Base-by-base conservation (phyloP, 2,113 vertebrate species). In the Prolemur simus region DNA sequence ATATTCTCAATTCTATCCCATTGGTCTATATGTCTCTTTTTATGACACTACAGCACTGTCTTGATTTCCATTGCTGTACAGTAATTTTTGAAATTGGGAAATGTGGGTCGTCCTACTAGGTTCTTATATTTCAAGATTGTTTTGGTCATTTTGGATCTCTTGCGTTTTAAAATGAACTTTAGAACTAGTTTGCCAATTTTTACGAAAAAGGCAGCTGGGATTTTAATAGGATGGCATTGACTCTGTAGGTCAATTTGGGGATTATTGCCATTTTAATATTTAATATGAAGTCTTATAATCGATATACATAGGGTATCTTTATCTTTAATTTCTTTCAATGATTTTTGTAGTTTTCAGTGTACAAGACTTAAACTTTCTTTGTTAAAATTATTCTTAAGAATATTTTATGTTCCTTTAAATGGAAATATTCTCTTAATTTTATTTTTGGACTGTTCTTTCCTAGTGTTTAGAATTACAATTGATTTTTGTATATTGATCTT, bases 391-490 rank as follows among this genome's bases (percentile, higher is more conserved):
- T 76, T 90, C 34, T 32, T 68, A 27, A 91, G 58, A 74, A 21
- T 83, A 91, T 81, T 84, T 96, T 6, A 68, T 74, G 8, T 13
- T 71, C 34, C 78, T 73, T 81, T 94, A 91, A 92, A 63, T 83
- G 37, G 32, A 39, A 89, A 23, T 58, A 5, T 69, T 95, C 56
- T 69, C 8, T 20, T 71, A 29, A 32, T 39, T 88, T 52, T 29
- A 60, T 74, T 89, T 89, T 63, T 74, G 29, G 47, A 71, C 54
- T 52, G 21, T 73, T 81, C n/a, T 64, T 92, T 92, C 37, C 74
- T 89, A 20, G 17, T 60, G 23, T 47, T 54, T 87, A 74, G 56
- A 81, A 95, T 92, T 74, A 47, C 12, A 64, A 11, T 39, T 87
- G 56, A 73, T 66, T 47, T 87, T 74, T 87, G 10, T 63, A 32